Conservation (phyloP, 2,113 vertebrate species). For the Arvicanthis niloticus region DNA sequence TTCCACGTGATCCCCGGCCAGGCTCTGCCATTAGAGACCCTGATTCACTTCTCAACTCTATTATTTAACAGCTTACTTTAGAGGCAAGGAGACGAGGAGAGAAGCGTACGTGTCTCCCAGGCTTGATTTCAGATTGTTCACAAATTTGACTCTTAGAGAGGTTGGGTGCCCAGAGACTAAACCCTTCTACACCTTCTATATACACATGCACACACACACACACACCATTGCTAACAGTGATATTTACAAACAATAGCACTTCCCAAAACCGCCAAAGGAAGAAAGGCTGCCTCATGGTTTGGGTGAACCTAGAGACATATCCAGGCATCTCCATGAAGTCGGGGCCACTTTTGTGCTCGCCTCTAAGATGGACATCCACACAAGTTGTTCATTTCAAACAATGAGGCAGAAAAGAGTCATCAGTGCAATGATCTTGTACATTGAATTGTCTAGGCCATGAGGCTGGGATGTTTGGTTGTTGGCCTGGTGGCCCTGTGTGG, state of each 20-base stretch:
- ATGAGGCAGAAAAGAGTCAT: background rate
- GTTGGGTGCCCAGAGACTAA: constrained; percentile 51
- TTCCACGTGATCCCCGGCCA: background rate
- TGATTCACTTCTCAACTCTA: constrained; percentile 7
- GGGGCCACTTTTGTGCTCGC: rapidly evolving
- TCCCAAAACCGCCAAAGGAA: background rate
- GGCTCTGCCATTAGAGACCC: background rate
- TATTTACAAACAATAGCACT: background rate
- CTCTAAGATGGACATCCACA: rapidly evolving
- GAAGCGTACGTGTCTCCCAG: background rate
- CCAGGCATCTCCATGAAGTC: rapidly evolving
- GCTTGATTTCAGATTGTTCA: constrained; percentile 66
- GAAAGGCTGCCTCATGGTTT: background rate
- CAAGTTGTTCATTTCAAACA: background rate
- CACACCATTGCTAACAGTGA: background rate
- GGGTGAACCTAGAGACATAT: background rate
- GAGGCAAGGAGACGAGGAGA: background rate
- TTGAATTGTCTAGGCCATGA: background rate
- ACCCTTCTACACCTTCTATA: background rate
- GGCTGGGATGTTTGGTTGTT: background rate
- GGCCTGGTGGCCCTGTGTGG: background rate
- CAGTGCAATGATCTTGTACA: rapidly evolving
- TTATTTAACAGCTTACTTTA: constrained; percentile 67
- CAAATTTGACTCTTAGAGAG: constrained; percentile 71
- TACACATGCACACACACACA: background rate